Evolutionary conservation across 2,113 vertebrate species (phyloP), one percentile per base, ranked within the genome.

Genomic region (Scomber colias): DNA sequence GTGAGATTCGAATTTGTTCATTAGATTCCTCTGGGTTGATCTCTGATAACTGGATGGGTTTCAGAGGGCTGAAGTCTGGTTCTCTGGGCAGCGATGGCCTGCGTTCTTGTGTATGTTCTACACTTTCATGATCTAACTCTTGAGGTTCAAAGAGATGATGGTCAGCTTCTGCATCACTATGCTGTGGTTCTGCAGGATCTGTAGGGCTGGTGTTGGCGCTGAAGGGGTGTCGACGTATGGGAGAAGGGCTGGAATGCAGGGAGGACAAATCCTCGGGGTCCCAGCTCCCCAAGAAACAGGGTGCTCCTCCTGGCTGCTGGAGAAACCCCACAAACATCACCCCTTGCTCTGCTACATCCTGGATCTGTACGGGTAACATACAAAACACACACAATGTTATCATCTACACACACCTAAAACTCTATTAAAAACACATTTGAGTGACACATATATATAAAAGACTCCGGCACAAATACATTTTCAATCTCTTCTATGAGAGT

Each of bases 251-350:
- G 11, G 95, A 95, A 80, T 95, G 95, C 17, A 95, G 85, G 59
- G 95, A 95, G 15, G 94, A 94, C 46, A 94, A 71, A 53, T 95
- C 93, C 3, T 94, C 94, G 0, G 90, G 77, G 17, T 95, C 93
- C 79, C 89, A 92, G 62, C 87, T 80, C 0, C 90, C 90, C 17
- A 81, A 46, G 69, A 88, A 89, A 71, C 80, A 91, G 3, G 92
- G 92, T 17, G 83, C 92, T 13, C 90, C 91, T 0, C 93, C 92
- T 0, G 93, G 96, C 89, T 98, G 97, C 83, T 96, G 96, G 17
- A 99, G 89, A 71, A 97, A 96, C 35, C 97, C 96, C 48, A 98
- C 95, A 77, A 99, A 98, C 85, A 96, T 95, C 90, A 97, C 93
- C 82, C 97, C 97, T 73, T 93, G 96, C 82, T 96, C 96, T 3